phyloP scores from a whole-genome alignment of 2,797 vertebrate species.

The Acipenser transmontanus region DNA sequence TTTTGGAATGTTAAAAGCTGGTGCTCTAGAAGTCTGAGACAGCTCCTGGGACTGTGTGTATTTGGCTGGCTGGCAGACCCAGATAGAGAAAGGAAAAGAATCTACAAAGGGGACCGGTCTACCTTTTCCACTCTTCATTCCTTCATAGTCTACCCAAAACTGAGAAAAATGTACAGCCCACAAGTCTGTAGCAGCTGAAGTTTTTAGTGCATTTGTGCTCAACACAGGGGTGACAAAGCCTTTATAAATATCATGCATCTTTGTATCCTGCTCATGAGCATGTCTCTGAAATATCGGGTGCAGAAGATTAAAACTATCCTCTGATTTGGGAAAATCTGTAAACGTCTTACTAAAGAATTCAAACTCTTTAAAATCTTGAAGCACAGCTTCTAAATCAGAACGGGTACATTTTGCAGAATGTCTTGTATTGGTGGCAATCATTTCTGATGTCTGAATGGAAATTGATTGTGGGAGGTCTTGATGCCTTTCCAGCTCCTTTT shows the following conservation, averaged over 20 bases:
- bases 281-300: constrained; percentile 86
- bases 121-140: constrained; percentile 75
- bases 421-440: constrained; percentile 92
- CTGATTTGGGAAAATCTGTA: constrained; percentile 62
- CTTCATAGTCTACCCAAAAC: constrained; percentile 96
- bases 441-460: constrained; percentile 93
- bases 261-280: constrained; percentile 88
- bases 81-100: constrained; percentile 87
- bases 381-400: constrained; percentile 81
- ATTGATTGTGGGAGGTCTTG: constrained; percentile 80
- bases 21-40: constrained; percentile 35
- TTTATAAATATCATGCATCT: constrained; percentile 84
- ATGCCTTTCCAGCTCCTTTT: constrained; percentile 70
- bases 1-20: constrained; percentile 52
- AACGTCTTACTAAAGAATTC: constrained; percentile 77
- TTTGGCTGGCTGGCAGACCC: constrained; percentile 83
- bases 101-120: constrained; percentile 87
- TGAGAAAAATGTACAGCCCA: constrained; percentile 92
- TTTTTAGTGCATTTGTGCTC: constrained; percentile 73
- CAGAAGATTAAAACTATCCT: constrained; percentile 62
- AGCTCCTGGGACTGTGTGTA: constrained; percentile 71
- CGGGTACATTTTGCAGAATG: constrained; percentile 81
- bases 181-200: constrained; percentile 79
- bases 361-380: constrained; percentile 84
- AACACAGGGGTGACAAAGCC: constrained; percentile 70